phyloP scores from a whole-genome alignment of 2,113 vertebrate species.

The Petroica traversi region DNA sequence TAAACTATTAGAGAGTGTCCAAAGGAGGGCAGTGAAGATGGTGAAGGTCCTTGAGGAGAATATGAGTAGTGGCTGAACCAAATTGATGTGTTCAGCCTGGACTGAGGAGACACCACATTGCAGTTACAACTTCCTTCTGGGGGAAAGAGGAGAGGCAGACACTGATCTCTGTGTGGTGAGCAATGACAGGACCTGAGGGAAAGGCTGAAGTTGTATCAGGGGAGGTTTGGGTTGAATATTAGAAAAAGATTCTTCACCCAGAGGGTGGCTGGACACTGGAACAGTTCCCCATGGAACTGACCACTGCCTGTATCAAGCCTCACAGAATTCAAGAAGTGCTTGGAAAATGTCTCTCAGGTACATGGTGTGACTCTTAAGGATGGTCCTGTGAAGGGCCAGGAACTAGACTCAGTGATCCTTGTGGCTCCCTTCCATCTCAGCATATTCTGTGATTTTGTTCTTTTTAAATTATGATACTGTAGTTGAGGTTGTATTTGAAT shows the following conservation, averaged over 20 bases:
- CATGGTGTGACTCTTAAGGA: background rate
- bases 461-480: background rate
- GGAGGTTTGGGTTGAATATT: background rate
- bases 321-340: background rate
- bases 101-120: background rate
- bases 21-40: background rate
- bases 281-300: background rate
- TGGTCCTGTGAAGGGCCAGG: no score
- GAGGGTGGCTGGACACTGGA: background rate
- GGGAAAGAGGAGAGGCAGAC: background rate
- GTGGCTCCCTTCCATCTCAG: background rate
- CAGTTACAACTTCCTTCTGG: background rate
- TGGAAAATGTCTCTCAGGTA: background rate
- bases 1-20: background rate
- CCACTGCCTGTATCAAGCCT: background rate
- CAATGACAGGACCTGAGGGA: fast-evolving
- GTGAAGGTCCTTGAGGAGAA: background rate
- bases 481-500: background rate
- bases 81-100: background rate
- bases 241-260: background rate
- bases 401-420: background rate
- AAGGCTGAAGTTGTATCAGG: background rate
- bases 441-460: background rate
- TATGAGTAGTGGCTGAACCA: background rate
- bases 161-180: background rate